phyloP scores from a whole-genome alignment of 1,140 invertebrate species.

The Drosophila ficusphila region DNA sequence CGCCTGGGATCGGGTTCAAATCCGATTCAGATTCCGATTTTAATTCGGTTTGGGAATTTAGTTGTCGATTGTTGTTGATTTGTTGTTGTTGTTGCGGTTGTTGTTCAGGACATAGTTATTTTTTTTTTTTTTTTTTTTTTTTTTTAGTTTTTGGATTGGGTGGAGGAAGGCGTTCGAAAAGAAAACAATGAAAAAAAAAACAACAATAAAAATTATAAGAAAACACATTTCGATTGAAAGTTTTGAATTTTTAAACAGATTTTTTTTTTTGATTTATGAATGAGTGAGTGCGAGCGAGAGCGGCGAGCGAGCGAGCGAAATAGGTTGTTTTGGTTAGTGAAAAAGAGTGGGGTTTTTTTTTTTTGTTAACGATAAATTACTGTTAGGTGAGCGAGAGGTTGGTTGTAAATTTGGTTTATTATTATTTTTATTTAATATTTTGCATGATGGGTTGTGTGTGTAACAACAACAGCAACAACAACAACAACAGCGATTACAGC shows the following conservation, averaged over 20 bases:
- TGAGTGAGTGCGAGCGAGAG: conserved; percentile 44
- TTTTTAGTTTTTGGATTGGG: conserved; percentile 41
- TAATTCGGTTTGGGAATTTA: conserved; percentile 12
- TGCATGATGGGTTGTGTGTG: conserved; percentile 43
- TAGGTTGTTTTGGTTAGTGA: conserved; percentile 22
- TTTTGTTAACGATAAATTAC: conserved; percentile 17
- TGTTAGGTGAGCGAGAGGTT: conserved; percentile 24
- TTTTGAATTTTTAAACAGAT: conserved; percentile 26
- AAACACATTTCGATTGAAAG: conserved; percentile 44
- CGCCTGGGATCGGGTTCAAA: conserved; percentile 42
- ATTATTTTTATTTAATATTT: conserved; percentile 9
- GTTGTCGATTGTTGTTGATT: conserved; percentile 59
- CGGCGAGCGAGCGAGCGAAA: conserved; percentile 38
- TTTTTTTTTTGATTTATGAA: conserved; percentile 17
- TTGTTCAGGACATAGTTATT: conserved; percentile 55
- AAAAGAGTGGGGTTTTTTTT: conserved; percentile 20
- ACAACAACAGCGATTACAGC: conserved; percentile 51
- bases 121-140: conserved; percentile 40
- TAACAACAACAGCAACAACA: conserved; percentile 37
- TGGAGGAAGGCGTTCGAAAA: conserved; percentile 65
- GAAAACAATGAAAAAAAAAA: conserved; percentile 72
- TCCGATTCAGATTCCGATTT: conserved; percentile 15
- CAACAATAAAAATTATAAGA: conserved; percentile 78
- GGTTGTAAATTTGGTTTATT: conserved; percentile 9
- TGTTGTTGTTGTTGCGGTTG: conserved; percentile 61